Percentiles rank a stretch among this genome's conserved stretches.
Evolutionary conservation across 2,888 invertebrate species (phyloP).

Genomic region (Cremastinae sp.): DNA sequence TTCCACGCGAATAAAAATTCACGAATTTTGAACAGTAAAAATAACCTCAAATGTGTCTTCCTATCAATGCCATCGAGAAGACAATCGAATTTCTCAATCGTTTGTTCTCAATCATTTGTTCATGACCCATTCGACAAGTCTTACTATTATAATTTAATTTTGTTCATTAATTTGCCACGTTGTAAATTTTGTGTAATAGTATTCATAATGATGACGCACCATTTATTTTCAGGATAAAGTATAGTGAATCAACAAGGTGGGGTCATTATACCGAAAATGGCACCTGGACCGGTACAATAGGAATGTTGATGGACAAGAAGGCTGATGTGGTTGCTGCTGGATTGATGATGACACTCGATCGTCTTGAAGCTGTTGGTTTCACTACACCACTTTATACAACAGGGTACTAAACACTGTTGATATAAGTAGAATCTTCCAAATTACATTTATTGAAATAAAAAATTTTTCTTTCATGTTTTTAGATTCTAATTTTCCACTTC

Average conservation of each 20-base stretch:
- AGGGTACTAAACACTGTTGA: constrained; percentile 64
- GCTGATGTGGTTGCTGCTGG: constrained; percentile 75
- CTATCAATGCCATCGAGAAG: too few species aligned
- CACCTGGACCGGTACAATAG: constrained; percentile 73
- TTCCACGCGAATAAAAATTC: too few species aligned
- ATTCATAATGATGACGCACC: too few species aligned
- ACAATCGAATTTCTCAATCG: too few species aligned
- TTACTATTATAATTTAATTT: too few species aligned
- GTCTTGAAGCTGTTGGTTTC: constrained; percentile 72
- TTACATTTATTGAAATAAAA: constrained; percentile 4
- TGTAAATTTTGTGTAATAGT: constrained; percentile 8
- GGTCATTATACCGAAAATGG: constrained; percentile 71
- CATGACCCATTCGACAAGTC: too few species aligned
- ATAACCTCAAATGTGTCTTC: too few species aligned
- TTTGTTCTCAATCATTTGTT: too few species aligned
- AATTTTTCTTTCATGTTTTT: background rate
- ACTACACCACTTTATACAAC: constrained; percentile 76
- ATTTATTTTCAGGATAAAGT: constrained; percentile 62
- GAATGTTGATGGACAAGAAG: constrained; percentile 67
- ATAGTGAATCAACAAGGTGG: constrained; percentile 67
- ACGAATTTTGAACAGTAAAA: too few species aligned
- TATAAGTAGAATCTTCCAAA: background rate
- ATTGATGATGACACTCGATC: constrained; percentile 73
- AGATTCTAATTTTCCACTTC: background rate
- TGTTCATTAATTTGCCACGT: background rate